Base-by-base conservation (phyloP, 2,888 invertebrate species). In the Chloroclystis v-ata region DNA sequence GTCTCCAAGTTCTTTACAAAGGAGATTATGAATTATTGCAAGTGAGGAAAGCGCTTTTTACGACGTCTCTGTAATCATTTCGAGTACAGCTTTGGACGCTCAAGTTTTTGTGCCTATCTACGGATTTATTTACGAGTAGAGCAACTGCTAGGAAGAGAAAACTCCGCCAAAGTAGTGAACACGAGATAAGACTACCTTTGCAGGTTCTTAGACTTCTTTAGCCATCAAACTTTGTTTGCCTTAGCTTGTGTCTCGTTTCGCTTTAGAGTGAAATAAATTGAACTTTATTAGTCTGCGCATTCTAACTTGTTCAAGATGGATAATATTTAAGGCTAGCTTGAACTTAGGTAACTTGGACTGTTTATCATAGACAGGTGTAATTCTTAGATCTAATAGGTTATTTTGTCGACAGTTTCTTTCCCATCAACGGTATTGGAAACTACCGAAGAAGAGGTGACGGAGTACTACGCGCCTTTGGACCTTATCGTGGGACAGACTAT, bases 381-480 rank as follows among this genome's bases (percentile, higher is more conserved):
- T n/a, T n/a, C n/a, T n/a, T n/a, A n/a, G n/a, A n/a, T n/a, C n/a
- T n/a, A n/a, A n/a, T n/a, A n/a, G n/a, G n/a, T 25, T 9, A 0
- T 32, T 9, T 26, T 42, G 14, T 11, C 20, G 25, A 11, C 83
- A 83, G 90, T 89, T 9, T 80, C 89, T 8, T 92, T 92, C 65
- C 92, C 93, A 0, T 88, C 91, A 0, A 87, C 91, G 40, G 92
- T 91, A 45, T 67, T 94, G 83, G 95, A 95, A 80, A 81, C 89
- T 24, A 87, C 90, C 0, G 93, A 93, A 28, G 89, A 90, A 25
- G 95, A 95, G 73, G 90, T 94, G 41, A 90, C 91, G 0, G 92
- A 94, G 72, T 96, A 92, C 73, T 95, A 95, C 74, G 89, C 91
- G 28, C 94, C 96, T 0, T 89, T 88, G 67, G 95, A 97, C 78